Evolutionary conservation across 2,888 invertebrate species (phyloP).

Genomic region (Agrilus biguttatus): DNA sequence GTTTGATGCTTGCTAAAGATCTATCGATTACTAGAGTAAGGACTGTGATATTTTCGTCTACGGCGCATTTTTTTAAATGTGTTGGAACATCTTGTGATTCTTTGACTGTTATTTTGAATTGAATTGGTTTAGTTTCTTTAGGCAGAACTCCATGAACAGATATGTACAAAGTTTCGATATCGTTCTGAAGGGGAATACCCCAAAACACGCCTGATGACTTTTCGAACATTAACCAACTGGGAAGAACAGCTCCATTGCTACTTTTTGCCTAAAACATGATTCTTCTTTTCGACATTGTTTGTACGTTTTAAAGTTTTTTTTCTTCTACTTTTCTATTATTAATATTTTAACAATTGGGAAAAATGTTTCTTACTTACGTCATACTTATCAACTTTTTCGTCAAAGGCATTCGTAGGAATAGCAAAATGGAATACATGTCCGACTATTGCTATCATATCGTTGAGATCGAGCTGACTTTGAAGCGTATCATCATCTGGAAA

Average conservation of each 20-base stretch:
- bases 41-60: slow-evolving; percentile 30
- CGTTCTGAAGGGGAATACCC: slow-evolving; percentile 55
- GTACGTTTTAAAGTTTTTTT: no score
- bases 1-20: slow-evolving; percentile 45
- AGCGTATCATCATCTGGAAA: slow-evolving; percentile 12
- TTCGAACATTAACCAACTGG: slow-evolving; percentile 60
- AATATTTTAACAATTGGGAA: not conserved
- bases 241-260: slow-evolving; percentile 31
- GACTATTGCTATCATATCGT: slow-evolving; percentile 48
- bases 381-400: slow-evolving; percentile 49
- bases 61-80: slow-evolving; percentile 17
- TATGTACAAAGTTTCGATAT: slow-evolving; percentile 52
- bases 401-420: slow-evolving; percentile 57
- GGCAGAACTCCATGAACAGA: slow-evolving; percentile 39
- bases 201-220: slow-evolving; percentile 51
- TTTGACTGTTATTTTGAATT: slow-evolving; percentile 51
- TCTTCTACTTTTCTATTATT: no score
- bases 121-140: slow-evolving; percentile 39
- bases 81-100: slow-evolving; percentile 17
- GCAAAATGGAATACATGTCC: slow-evolving; percentile 60
- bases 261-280: slow-evolving; percentile 28
- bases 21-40: slow-evolving; percentile 55
- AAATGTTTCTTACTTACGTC: slow-evolving; percentile 39
- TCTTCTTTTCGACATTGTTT: no score
- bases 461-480: slow-evolving; percentile 11